Evolutionary conservation across 2,888 invertebrate genomes (phyloP).

Genomic region (Philaethria dido): DNA sequence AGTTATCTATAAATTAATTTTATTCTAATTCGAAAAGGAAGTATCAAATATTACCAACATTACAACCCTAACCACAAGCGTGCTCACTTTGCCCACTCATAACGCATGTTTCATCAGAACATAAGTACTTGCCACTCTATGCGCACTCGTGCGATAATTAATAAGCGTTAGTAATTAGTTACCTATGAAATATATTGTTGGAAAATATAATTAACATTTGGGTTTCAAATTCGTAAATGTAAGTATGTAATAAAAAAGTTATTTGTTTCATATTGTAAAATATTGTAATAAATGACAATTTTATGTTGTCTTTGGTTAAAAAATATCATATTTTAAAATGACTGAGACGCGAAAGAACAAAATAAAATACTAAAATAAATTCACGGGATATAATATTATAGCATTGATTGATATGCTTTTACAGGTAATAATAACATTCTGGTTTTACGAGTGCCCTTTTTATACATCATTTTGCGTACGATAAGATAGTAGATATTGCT

Average conservation of each 20-base stretch:
- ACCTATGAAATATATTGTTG: background rate
- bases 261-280: no score
- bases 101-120: constrained; percentile 12
- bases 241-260: no score
- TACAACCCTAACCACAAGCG: constrained; percentile 6
- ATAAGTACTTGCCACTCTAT: constrained; percentile 7
- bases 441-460: background rate
- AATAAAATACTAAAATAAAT: no score
- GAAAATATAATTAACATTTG: background rate
- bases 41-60: background rate
- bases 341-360: no score
- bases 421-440: background rate
- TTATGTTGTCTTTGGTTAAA: no score
- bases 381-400: no score
- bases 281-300: no score
- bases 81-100: constrained; percentile 1
- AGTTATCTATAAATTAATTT: no score
- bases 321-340: no score
- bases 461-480: background rate
- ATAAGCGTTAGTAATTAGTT: background rate
- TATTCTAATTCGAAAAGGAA: background rate
- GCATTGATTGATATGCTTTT: no score
- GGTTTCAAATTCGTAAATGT: no score
- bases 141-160: constrained; percentile 1
- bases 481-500: constrained; percentile 1